Percentiles rank a stretch among this genome's conserved stretches.
Conservation (phyloP, 2,888 invertebrate genomes). For the Parnassius glacialis region DNA sequence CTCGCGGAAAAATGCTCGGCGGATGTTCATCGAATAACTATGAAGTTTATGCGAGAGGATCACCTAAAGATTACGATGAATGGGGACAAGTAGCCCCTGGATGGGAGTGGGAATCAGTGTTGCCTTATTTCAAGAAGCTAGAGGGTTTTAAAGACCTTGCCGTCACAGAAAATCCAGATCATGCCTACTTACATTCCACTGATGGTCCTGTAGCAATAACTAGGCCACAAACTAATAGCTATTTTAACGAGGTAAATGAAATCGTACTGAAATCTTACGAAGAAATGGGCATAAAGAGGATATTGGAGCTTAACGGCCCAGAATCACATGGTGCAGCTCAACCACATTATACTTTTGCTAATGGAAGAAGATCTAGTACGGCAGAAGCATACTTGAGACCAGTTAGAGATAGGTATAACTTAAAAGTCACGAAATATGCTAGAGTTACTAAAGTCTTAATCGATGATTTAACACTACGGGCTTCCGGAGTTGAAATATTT, state of each 20-base stretch:
- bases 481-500: conserved; percentile 54
- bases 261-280: conserved; percentile 37
- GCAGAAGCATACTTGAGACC: conserved; percentile 59
- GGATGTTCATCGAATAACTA: conserved; percentile 45
- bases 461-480: conserved; percentile 40
- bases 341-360: conserved; percentile 46
- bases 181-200: conserved; percentile 40
- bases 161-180: conserved; percentile 34
- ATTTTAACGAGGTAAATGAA: conserved; percentile 36
- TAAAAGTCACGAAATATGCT: conserved; percentile 54
- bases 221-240: conserved; percentile 37
- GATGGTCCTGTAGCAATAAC: conserved; percentile 44
- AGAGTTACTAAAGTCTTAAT: conserved; percentile 59
- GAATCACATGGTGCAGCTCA: conserved; percentile 38
- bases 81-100: conserved; percentile 42
- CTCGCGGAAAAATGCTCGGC: conserved; percentile 45
- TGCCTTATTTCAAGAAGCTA: conserved; percentile 45
- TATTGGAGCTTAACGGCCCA: conserved; percentile 42
- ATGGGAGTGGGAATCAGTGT: conserved; percentile 42
- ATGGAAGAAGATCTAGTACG: conserved; percentile 62
- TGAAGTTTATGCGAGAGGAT: conserved; percentile 43
- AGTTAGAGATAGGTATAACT: conserved; percentile 49
- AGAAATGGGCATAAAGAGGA: conserved; percentile 43
- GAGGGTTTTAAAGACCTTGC: conserved; percentile 42
- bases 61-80: conserved; percentile 42